Evolutionary conservation across 2,888 invertebrate genomes (phyloP).

Genomic region (Baccha elongata): DNA sequence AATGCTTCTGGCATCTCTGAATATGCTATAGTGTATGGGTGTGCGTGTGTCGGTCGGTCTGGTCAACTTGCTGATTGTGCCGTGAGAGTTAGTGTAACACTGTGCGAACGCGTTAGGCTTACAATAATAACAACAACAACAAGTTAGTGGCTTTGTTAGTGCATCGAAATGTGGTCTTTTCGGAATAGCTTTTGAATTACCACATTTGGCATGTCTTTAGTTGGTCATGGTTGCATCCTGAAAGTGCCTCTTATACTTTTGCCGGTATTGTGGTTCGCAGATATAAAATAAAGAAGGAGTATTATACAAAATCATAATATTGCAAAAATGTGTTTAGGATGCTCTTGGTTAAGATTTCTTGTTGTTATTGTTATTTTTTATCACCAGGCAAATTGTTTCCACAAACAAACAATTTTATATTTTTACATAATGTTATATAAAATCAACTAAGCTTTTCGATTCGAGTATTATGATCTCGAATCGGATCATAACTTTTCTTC

Average conservation of each 20-base stretch:
- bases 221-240: slow-evolving; percentile 74
- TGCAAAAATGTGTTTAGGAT: slow-evolving; percentile 55
- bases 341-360: slow-evolving; percentile 21
- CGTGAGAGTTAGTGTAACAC: slow-evolving; percentile 73
- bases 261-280: slow-evolving; percentile 30
- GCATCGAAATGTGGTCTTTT: slow-evolving; percentile 73
- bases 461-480: no score
- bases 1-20: slow-evolving; percentile 47
- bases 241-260: slow-evolving; percentile 61
- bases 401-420: no score
- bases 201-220: slow-evolving; percentile 74
- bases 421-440: no score
- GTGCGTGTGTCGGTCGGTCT: slow-evolving; percentile 31
- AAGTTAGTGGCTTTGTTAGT: slow-evolving; percentile 67
- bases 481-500: no score
- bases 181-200: slow-evolving; percentile 74
- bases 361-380: no score
- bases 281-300: slow-evolving; percentile 50
- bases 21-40: slow-evolving; percentile 1
- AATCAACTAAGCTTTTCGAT: no score
- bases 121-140: slow-evolving; percentile 64
- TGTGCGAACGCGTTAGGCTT: slow-evolving; percentile 64
- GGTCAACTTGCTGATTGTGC: slow-evolving; percentile 68
- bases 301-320: slow-evolving; percentile 66
- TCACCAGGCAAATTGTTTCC: no score